A percentile compares a stretch with the other conserved stretches of the same genome.
These are phyloP conservation scores for Clinocottus analis DNA, from an alignment of 2,113 vertebrate genomes.

Conservation along the genomic window DNA sequence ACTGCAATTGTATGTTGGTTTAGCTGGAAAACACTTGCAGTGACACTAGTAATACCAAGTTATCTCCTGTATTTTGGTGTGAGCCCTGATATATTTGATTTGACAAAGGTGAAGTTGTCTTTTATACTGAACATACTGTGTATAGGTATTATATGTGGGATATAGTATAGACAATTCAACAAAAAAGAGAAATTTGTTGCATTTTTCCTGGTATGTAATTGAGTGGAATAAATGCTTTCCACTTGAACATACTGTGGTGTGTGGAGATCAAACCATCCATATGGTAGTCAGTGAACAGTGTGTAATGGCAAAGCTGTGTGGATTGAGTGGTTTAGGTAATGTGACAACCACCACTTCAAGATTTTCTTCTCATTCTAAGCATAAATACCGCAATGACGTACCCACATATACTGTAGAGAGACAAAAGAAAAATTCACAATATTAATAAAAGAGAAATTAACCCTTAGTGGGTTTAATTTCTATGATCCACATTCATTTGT, in stretches of 20 bases:
- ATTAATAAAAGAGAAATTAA: neutral
- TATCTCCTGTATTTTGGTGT: neutral
- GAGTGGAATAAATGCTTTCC: slow-evolving; percentile 38
- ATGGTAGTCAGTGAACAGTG: slow-evolving; percentile 28
- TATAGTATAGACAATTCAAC: neutral
- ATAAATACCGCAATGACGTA: slow-evolving; percentile 6
- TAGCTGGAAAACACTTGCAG: neutral
- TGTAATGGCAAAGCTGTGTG: slow-evolving; percentile 29
- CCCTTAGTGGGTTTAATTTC: neutral
- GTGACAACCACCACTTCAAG: slow-evolving; percentile 45
- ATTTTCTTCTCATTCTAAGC: slow-evolving; percentile 8
- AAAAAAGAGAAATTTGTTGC: neutral
- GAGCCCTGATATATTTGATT: neutral
- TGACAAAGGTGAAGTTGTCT: neutral
- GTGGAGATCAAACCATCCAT: slow-evolving; percentile 44
- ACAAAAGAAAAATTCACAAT: neutral
- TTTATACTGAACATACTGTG: neutral
- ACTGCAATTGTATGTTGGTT: neutral
- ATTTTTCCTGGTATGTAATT: slow-evolving; percentile 16
- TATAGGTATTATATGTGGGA: neutral
- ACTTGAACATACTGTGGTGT: slow-evolving; percentile 19
- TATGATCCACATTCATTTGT: neutral
- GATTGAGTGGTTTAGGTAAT: slow-evolving; percentile 24
- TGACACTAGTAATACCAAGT: neutral
- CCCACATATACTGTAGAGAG: slow-evolving; percentile 9